Evolutionary conservation across 1,140 invertebrate species (phyloP), one percentile per base, ranked within the genome.

Genomic region (Zaprionus capensis): DNA sequence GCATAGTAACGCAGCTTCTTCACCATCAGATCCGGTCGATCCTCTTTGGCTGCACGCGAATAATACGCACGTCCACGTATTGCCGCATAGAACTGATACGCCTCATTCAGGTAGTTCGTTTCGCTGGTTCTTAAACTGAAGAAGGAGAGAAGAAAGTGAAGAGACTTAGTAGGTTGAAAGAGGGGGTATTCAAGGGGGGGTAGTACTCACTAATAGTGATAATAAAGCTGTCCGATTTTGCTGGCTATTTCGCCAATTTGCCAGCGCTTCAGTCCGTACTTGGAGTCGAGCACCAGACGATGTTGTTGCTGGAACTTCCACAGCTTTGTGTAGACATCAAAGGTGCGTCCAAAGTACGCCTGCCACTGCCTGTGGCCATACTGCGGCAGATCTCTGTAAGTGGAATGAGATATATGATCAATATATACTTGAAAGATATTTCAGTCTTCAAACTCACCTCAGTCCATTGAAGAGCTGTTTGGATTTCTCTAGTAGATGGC

Each of bases 231-330:
- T 74, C 98, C 98, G 93, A 99, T 99, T 94, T 99, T 99, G 12
- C 98, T 99, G 14, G 98, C 98, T 75, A 99, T 99, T 94, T 99
- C 98, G 58, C 98, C 98, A 84, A 99, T 99, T 94, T 99, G 98
- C 98, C 98, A 99, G 78, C 98, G 94, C 90, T 99, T 99, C 76
- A 99, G 93, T 20, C 97, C 97, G 94, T 99, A 99, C 93, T 99
- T 99, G 75, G 95, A 95, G 93, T 99, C 98, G 64, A 99, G 94
- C 76, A 98, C 95, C 93, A 95, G 96, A 93, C 98, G 95, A 94
- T 99, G 98, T 93, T 99, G 97, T 93, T 99, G 98, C 93, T 99
- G 98, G 93, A 98, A 99, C 93, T 99, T 99, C 98, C 98, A 99
- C 53, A 99, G 94, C 94, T 98, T 99, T 34, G 98, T 99, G 94